These are phyloP conservation scores for Hyposmocoma kahamanoa DNA, from an alignment of 1,140 invertebrate genomes.

Conservation along the genomic window DNA sequence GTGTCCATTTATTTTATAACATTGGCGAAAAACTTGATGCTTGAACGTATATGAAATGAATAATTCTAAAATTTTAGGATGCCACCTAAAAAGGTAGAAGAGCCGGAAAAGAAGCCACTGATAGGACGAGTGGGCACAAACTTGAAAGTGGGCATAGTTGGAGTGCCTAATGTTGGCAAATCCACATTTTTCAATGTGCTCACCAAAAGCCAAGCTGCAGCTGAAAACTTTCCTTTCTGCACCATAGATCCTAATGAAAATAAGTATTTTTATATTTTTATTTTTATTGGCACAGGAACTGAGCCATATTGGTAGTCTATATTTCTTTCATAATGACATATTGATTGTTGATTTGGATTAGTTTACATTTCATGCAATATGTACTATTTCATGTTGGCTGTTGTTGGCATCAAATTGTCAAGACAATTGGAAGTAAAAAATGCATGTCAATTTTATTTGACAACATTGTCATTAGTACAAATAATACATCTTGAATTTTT, in stretches of 20 bases:
- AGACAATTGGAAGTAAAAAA: too few relatives aligned
- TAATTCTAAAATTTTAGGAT: conserved; percentile 73
- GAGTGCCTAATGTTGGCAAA: conserved; percentile 96
- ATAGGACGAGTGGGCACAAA: conserved; percentile 98
- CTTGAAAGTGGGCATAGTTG: conserved; percentile 97
- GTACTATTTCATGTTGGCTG: too few relatives aligned
- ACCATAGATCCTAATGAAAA: conserved; percentile 99
- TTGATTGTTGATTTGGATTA: too few relatives aligned
- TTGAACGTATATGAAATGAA: too few relatives aligned
- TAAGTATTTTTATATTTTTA: conserved; percentile 84
- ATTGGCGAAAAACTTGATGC: not conserved
- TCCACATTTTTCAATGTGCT: conserved; percentile 99
- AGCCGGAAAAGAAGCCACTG: conserved; percentile 90
- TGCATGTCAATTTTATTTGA: too few relatives aligned
- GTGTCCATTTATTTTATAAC: not conserved
- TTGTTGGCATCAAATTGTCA: too few relatives aligned
- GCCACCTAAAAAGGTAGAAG: conserved; percentile 96
- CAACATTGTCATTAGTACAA: too few relatives aligned
- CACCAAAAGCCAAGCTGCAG: conserved; percentile 95
- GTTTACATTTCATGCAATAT: too few relatives aligned
- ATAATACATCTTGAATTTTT: too few relatives aligned
- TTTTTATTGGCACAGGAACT: too few relatives aligned
- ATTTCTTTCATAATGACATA: too few relatives aligned
- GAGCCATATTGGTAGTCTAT: too few relatives aligned
- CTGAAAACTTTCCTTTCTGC: conserved; percentile 99